phyloP scores from a whole-genome alignment of 2,888 invertebrate genomes.

The Odontocerum albicorne region DNA sequence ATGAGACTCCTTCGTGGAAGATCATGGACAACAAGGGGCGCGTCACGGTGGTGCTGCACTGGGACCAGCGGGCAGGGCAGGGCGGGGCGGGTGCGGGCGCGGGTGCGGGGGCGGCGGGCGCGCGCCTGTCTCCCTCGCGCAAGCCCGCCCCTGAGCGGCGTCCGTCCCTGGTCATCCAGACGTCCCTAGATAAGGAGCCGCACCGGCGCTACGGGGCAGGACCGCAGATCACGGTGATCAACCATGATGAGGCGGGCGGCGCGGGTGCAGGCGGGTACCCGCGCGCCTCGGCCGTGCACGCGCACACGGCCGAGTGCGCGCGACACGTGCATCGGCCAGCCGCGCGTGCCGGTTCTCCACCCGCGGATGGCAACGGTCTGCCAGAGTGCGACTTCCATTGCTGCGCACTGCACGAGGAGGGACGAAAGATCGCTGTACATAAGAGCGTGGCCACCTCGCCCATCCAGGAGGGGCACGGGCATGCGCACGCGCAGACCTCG shows the following conservation, averaged over 20 bases:
- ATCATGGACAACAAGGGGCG: conserved; percentile 98
- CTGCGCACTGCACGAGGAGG: conserved; percentile 92
- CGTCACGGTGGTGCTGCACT: conserved; percentile 94
- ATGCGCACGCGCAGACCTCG: conserved; percentile 53
- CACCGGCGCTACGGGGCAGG: conserved; percentile 53
- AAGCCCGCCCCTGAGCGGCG: conserved; percentile 58
- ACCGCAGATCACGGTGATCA: conserved; percentile 92
- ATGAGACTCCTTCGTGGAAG: conserved; percentile 97
- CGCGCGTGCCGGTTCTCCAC: conserved; percentile 65
- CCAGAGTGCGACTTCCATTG: conserved; percentile 94
- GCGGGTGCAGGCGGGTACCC: conserved; percentile 40
- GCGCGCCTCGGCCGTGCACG: conserved; percentile 68
- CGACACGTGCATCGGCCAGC: conserved; percentile 69
- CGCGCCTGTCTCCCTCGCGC: conserved; percentile 49
- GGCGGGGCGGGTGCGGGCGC: conserved; percentile 50
- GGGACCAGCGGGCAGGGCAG: conserved; percentile 84
- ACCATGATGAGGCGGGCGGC: conserved; percentile 79
- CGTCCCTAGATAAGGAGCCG: conserved; percentile 68
- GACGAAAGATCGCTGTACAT: conserved; percentile 87
- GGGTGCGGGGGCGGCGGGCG: conserved; percentile 62
- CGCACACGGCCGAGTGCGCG: conserved; percentile 82
- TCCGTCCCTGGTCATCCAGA: conserved; percentile 74
- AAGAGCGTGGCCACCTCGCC: conserved; percentile 92
- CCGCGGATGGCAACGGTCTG: conserved; percentile 54
- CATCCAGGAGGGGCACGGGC: conserved; percentile 71